Evolutionary conservation across 2,113 vertebrate species (phyloP), one percentile per base, ranked within the genome.

Genomic region (Numida meleagris): DNA sequence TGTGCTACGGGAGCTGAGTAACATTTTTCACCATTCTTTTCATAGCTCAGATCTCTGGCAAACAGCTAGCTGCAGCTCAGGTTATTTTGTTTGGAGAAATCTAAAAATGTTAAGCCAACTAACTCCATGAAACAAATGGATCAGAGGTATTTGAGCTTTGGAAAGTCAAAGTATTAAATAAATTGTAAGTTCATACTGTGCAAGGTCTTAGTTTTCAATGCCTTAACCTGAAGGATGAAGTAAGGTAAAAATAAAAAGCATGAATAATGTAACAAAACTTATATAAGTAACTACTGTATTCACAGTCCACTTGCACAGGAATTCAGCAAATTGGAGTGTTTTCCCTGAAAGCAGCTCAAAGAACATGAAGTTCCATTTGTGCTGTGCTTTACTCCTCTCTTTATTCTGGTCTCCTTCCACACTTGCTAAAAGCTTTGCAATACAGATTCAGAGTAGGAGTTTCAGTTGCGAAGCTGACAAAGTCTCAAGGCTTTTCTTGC

Each of bases 81-180:
- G 61, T 91, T 90, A 77, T 88, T 97, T 90, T 95, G 72, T 91
- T 94, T 88, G 89, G 77, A 94, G 67, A 95, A 97, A 96, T 90
- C 73, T 74, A 58, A 95, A 95, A 93, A 90, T 88, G 90, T 97
- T 96, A 96, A 96, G 90, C 86, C 86, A 95, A 74, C 96, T 82
- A 94, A 96, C 68, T 87, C 70, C 74, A 50, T 70, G 93, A 96
- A 96, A 86, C 77, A 87, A 96, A 94, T 70, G 59, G 78, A 92
- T 96, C 82, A 96, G 93, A 73, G 53, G 75, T 87, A 87, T 90
- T 82, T 88, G 65, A 95, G 86, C 48, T 85, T 73, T 93, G 57
- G 84, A 83, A 95, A 97, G 86, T 85, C 93, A 82, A 94, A 78
- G 70, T 90, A 97, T 94, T 94, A 96, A 95, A 96, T 73, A 97